Evolutionary conservation across 2,113 vertebrate species (phyloP), one percentile per base, ranked within the genome.

Genomic region (Tauraco erythrolophus): DNA sequence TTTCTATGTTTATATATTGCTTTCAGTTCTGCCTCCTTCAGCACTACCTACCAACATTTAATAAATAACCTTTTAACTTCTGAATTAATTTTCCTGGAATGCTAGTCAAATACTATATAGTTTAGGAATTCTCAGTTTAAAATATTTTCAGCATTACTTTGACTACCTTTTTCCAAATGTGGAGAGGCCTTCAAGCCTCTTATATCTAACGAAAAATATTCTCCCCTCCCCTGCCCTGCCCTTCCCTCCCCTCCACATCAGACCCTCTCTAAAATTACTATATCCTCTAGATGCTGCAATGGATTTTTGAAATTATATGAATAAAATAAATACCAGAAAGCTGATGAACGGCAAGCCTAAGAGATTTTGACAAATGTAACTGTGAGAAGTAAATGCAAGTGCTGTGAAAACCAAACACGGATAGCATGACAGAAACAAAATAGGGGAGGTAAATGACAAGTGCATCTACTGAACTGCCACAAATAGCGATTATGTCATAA

Each of bases 381-480:
- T 54, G 30, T 84, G 50, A 91, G 57, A 94, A 94, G 35, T 53
- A 94, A 95, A 94, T 65, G 23, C 54, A 91, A 68, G 48, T 75
- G 72, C 21, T 79, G 50, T 56, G 30, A 92, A 95, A 94, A 96
- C 87, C 43, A 84, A 92, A 69, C 74, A 62, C 8, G 18, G 64
- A 70, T 94, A 80, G 48, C n/a, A 45, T 65, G 71, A 77, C 48
- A 95, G 75, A 96, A 95, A 76, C 17, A 74, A 94, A 96, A 86
- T 61, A 86, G 46, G 27, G 41, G 27, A 92, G 7, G 48, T 88
- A 91, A 92, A 24, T 91, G 86, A 89, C 93, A 97, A 96, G 90
- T 92, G 95, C 64, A 91, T 90, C 85, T 82, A 84, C 89, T 92
- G 75, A 97, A 60, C 81, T 98, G 81, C 64, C 84, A 92, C 50